Percentiles rank a stretch among this genome's conserved stretches.
phyloP scores from a whole-genome alignment of 1,140 invertebrate species.

The Sycophila sp. region DNA sequence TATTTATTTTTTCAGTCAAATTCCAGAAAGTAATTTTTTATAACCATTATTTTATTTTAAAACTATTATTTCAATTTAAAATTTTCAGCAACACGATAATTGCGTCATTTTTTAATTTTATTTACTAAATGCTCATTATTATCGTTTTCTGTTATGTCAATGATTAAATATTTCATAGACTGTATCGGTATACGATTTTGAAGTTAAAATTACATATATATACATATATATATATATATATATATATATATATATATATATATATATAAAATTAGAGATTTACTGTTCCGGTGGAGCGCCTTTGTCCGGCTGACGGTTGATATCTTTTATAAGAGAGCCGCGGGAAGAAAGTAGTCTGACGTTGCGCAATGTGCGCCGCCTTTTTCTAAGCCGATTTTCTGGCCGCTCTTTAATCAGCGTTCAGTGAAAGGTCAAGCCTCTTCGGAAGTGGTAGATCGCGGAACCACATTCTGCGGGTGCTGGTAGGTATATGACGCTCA shows the following conservation, averaged over 20 bases:
- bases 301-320: too few relatives aligned
- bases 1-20: too few relatives aligned
- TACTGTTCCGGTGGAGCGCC: too few relatives aligned
- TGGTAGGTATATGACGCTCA: background rate
- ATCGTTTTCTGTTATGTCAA: too few relatives aligned
- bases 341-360: background rate
- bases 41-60: too few relatives aligned
- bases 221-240: background rate
- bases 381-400: background rate
- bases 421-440: background rate
- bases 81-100: too few relatives aligned
- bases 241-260: background rate
- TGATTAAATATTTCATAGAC: too few relatives aligned
- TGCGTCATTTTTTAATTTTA: too few relatives aligned
- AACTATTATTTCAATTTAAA: too few relatives aligned
- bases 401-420: background rate
- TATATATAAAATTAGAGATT: too few relatives aligned
- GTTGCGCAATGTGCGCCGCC: background rate
- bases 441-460: background rate
- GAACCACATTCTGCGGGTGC: background rate
- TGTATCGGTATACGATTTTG: background rate
- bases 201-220: background rate
- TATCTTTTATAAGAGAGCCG: background rate
- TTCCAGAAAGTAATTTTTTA: too few relatives aligned
- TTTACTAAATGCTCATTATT: too few relatives aligned